phyloP scores from a whole-genome alignment of 1,140 invertebrate species.

The Trissolcus basalis region DNA sequence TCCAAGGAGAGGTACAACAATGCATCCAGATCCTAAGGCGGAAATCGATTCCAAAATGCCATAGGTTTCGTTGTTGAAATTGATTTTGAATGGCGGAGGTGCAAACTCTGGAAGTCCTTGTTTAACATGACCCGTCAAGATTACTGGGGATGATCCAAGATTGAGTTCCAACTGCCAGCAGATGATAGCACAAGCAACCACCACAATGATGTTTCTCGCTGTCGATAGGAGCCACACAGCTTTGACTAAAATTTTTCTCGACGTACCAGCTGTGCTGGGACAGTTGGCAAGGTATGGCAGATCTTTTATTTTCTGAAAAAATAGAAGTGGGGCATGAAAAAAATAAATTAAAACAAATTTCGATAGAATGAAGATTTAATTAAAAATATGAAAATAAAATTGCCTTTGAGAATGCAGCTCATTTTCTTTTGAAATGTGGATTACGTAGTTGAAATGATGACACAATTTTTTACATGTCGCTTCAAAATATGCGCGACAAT shows the following conservation, averaged over 20 bases:
- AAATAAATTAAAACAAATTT: not conserved
- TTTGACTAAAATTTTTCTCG: slow-evolving; percentile 75
- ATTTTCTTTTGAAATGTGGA: too few species aligned
- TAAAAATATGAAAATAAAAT: too few species aligned
- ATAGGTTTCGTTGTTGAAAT: slow-evolving; percentile 81
- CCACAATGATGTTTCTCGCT: slow-evolving; percentile 86
- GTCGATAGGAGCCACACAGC: slow-evolving; percentile 85
- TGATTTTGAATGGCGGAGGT: slow-evolving; percentile 80
- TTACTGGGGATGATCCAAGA: slow-evolving; percentile 79
- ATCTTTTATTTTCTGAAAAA: slow-evolving; percentile 83
- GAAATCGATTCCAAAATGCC: slow-evolving; percentile 82
- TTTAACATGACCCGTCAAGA: slow-evolving; percentile 83
- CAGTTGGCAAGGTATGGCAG: slow-evolving; percentile 77
- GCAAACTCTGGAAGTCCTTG: slow-evolving; percentile 81
- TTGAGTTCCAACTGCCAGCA: slow-evolving; percentile 80
- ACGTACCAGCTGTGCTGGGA: slow-evolving; percentile 68
- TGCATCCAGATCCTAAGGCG: slow-evolving; percentile 83
- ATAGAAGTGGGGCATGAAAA: not conserved
- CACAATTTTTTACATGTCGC: too few species aligned
- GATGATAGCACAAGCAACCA: slow-evolving; percentile 81
- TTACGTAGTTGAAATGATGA: too few species aligned
- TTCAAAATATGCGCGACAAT: too few species aligned
- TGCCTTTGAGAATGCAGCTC: too few species aligned
- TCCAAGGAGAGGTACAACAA: slow-evolving; percentile 86
- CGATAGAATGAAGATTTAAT: too few species aligned